phyloP scores from a whole-genome alignment of 2,797 vertebrate species.

The Percopsis omiscomaycus region DNA sequence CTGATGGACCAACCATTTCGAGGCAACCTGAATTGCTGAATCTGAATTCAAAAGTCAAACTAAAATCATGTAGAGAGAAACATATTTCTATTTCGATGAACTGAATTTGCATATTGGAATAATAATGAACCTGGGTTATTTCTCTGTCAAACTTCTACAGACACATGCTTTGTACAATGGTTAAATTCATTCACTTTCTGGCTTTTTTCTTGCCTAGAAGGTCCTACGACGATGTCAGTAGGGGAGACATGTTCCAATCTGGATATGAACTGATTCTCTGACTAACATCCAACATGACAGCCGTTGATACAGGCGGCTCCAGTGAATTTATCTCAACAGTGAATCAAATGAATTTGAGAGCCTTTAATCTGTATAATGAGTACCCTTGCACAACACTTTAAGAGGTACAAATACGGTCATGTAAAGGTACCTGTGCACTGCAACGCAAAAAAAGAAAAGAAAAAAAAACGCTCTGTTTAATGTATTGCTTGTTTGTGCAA shows the following conservation, averaged over 20 bases:
- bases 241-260: constrained; percentile 18
- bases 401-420: neutral
- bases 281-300: constrained; percentile 60
- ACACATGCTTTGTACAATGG: neutral
- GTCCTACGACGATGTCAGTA: constrained; percentile 24
- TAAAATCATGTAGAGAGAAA: no score
- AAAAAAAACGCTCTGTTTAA: no score
- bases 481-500: neutral
- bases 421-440: neutral
- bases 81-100: no score
- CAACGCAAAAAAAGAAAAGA: no score
- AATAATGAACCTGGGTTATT: no score
- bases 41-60: no score
- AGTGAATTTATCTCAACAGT: constrained; percentile 60
- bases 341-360: constrained; percentile 65
- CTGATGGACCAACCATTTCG: no score
- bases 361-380: constrained; percentile 56
- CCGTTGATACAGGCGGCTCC: constrained; percentile 57
- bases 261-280: constrained; percentile 38
- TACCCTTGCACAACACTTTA: constrained; percentile 42
- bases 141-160: neutral
- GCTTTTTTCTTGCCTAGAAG: constrained; percentile 6
- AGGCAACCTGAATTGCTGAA: no score
- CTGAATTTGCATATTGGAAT: no score
- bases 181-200: constrained; percentile 18